Base-by-base conservation (phyloP, 1,140 invertebrate species). In the Aphidius gifuensis region DNA sequence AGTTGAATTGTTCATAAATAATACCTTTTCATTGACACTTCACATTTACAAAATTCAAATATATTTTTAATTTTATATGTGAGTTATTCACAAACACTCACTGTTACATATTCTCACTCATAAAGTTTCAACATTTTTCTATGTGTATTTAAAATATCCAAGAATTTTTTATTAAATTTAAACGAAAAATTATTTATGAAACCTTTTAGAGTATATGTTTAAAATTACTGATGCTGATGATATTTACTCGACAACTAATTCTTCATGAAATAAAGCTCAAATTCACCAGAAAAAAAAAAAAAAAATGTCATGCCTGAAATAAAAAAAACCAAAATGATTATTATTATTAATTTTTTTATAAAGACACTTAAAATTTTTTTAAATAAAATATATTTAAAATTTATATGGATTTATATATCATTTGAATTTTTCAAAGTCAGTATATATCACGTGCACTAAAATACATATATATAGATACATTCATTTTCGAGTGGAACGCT, bases 1-100 rank as follows among this genome's bases (percentile, higher is more conserved):
- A 45, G 66, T 61, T n/a, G 66, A 68, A 68, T 70, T 68, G 68
- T 73, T 77, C 75, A 77, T 76, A 75, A 75, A 77, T 62, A 66
- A 61, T 58, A 68, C 64, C 21, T 65, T 64, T 64, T 66, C 49
- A 57, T 32, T 32, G 50, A 53, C 3, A 55, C 8, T n/a, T 43
- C 43, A 64, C 62, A 66, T 57, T 69, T 64, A 71, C 70, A 74
- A 74, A 73, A 63, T 68, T 63, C 54, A 71, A 61, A 60, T 71
- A 69, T 72, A 71, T 70, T 68, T 67, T 71, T 44, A 61, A 56
- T 43, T 49, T 5, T 11, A 56, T 62, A 47, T 9, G 39, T 56
- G 56, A 53, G 21, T 38, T n/a, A 54, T 44, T n/a, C 39, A 9
- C n/a, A 45, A 45, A 39, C 39, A 38, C 38, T 6, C 55, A 51